Evolutionary conservation across 1,140 invertebrate genomes (phyloP).

Genomic region (Nylanderia fulva): DNA sequence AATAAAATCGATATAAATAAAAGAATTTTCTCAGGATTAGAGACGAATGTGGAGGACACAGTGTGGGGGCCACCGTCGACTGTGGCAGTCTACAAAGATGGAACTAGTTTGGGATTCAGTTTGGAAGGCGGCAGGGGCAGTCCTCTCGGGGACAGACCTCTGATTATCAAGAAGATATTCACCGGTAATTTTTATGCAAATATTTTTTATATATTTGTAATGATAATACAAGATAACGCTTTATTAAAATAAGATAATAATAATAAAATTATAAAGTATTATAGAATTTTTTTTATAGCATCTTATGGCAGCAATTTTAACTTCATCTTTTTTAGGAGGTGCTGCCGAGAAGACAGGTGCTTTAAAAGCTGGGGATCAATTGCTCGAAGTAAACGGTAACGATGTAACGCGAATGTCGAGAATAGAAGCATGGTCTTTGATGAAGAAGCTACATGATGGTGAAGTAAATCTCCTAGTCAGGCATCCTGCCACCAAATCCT

Average conservation of each 20-base stretch:
- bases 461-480: conserved; percentile 88
- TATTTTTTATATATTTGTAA: neutral
- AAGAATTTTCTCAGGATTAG: conserved; percentile 71
- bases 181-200: conserved; percentile 89
- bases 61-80: conserved; percentile 83
- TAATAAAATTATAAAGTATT: conserved; percentile 29
- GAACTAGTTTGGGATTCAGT: conserved; percentile 96
- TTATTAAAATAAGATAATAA: neutral
- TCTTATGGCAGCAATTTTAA: neutral
- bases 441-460: conserved; percentile 95
- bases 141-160: conserved; percentile 93
- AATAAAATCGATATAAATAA: conserved; percentile 1
- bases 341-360: conserved; percentile 95
- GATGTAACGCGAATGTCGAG: conserved; percentile 93
- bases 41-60: conserved; percentile 75
- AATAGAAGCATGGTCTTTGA: conserved; percentile 96
- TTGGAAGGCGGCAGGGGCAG: conserved; percentile 97
- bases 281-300: neutral
- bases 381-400: conserved; percentile 93
- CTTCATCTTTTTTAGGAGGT: conserved; percentile 88
- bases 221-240: neutral
- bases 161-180: conserved; percentile 96
- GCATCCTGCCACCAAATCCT: conserved; percentile 84
- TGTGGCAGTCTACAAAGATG: conserved; percentile 93
- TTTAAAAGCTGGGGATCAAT: conserved; percentile 94